Conservation (phyloP, 2,113 vertebrate species). For the Anhinga anhinga region DNA sequence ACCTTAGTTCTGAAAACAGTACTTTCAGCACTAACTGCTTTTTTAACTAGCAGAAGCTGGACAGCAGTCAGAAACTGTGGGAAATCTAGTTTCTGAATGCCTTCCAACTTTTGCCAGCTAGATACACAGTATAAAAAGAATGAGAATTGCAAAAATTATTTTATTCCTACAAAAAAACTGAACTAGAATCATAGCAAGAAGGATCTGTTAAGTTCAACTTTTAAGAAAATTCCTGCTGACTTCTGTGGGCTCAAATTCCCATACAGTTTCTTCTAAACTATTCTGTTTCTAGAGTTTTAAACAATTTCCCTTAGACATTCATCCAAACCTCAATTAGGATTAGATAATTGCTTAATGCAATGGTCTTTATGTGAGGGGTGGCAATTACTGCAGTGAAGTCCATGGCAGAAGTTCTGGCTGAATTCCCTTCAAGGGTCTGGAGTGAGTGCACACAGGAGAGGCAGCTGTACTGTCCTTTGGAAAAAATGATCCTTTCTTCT, state of each 20-base stretch:
- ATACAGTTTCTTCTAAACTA: background rate
- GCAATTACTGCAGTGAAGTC: background rate
- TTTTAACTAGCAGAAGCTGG: background rate
- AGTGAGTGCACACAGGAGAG: background rate
- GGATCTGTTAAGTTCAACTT: background rate
- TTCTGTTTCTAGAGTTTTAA: background rate
- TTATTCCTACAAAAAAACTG: background rate
- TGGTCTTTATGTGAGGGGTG: background rate
- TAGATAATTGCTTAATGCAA: background rate
- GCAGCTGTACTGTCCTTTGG: background rate
- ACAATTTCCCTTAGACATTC: background rate
- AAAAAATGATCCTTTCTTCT: background rate
- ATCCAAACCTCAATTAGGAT: background rate
- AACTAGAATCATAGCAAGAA: background rate
- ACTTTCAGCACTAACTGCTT: background rate
- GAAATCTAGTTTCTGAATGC: background rate
- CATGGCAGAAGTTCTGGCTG: background rate
- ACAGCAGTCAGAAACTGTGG: background rate
- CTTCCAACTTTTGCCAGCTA: background rate
- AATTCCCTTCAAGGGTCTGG: slow-evolving; percentile 3
- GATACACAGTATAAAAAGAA: background rate
- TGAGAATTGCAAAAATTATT: background rate
- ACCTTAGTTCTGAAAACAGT: background rate
- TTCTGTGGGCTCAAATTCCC: background rate
- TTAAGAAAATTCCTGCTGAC: background rate